Conservation (phyloP, 2,113 vertebrate species). For the Naja naja region DNA sequence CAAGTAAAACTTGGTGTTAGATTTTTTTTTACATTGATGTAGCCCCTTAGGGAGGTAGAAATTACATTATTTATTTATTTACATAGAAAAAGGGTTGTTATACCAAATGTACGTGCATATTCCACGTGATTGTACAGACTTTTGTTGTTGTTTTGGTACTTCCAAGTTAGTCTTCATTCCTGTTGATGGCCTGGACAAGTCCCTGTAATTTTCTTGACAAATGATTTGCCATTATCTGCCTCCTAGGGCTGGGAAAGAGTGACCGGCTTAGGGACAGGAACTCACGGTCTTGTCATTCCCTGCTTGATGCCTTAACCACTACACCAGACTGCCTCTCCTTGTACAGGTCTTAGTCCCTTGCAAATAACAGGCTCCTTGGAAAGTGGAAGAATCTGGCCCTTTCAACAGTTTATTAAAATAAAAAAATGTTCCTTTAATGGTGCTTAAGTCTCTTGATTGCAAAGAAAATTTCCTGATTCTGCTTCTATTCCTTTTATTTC, state of each 20-base stretch:
- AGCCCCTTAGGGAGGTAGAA: background rate
- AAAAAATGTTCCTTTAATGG: background rate
- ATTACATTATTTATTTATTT: background rate
- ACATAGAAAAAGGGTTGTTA: background rate
- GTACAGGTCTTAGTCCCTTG: background rate
- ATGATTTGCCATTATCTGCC: background rate
- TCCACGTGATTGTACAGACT: background rate
- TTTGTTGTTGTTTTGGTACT: background rate
- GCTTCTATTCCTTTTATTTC: background rate
- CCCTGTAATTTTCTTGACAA: background rate
- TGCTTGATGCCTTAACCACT: background rate
- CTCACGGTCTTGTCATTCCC: background rate
- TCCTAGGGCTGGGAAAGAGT: background rate
- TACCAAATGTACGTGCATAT: background rate
- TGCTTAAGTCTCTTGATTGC: background rate
- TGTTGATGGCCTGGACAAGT: background rate
- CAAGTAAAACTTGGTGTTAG: background rate
- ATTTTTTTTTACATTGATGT: background rate
- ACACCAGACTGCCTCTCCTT: background rate
- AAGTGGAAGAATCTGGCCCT: background rate
- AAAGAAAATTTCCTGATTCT: background rate
- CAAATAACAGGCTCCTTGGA: background rate
- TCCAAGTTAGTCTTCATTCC: background rate
- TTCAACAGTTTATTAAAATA: background rate
- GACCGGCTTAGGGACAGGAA: background rate